Base-by-base conservation (phyloP, 2,797 vertebrate genomes). In the Poliocrania exsul region DNA sequence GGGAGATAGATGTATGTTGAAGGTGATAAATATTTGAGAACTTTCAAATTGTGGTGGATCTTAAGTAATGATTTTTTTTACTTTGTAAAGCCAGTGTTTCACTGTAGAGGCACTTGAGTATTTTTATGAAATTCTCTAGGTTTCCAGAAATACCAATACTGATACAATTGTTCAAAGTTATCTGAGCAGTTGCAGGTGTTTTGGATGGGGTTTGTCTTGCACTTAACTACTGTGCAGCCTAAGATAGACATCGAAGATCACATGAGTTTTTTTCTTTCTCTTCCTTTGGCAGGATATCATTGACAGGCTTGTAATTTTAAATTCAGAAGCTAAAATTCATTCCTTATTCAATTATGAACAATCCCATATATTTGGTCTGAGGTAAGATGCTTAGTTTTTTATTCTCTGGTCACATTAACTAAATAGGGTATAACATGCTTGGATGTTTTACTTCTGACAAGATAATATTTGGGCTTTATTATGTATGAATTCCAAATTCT, bases 321-420 rank as follows among this genome's bases (percentile, higher is more conserved):
- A 99, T 98, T 99, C 99, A 46, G 98, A 99, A 83, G 98, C 98
- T 73, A 99, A 99, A 98, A 99, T 99, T 95, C 98, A 97, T 96
- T 99, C 99, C 24, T 98, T 99, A 92, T 99, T 99, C 97, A 99
- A 97, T 98, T 99, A 99, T 51, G 99, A 99, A 88, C 99, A 99
- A 95, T 99, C 99, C 58, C 99, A 99, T 97, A 98, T 98, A 37
- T 99, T 99, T 94, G 99, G 99, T 90, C 97, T 99, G 79, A 99
- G 99, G 99, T 99, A 99, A 98, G 98, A 93, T 94, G 23, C 70
- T 93, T 4, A 17, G 12, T 40, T 81, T 92, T 82, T 84, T 78
- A 70, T 88, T 91, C 83, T 92, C 51, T 90, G 28, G 51, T 96
- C 37, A 73, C 31, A 67, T 90, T 91, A 61, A 75, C 42, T 87